Conservation (phyloP, 2,113 vertebrate genomes). For the cat (Felis catus) region DNA sequence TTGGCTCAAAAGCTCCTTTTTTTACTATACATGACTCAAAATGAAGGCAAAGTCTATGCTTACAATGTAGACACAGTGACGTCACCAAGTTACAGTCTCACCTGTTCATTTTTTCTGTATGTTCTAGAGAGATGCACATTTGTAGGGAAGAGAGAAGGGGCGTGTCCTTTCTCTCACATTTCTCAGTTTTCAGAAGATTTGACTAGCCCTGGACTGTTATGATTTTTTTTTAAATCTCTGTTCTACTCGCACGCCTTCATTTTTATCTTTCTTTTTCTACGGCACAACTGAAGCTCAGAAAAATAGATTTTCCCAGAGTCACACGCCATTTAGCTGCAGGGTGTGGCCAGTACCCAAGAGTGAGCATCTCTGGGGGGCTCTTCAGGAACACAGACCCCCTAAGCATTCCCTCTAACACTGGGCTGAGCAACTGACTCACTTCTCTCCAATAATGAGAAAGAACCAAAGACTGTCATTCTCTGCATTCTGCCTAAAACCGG, state of each 20-base stretch:
- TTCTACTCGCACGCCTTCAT: not conserved
- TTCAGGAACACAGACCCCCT: not conserved
- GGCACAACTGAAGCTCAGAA: not conserved
- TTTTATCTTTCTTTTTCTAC: not conserved
- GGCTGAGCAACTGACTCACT: not conserved
- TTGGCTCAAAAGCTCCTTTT: not conserved
- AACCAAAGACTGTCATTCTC: not conserved
- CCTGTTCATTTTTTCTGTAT: not conserved
- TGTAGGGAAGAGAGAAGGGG: not conserved
- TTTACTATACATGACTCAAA: not conserved
- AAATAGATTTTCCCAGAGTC: not conserved
- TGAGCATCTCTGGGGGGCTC: not conserved
- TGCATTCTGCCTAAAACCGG: not conserved
- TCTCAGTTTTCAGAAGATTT: not conserved
- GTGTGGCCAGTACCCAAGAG: not conserved
- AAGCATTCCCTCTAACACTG: not conserved
- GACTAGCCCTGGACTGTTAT: not conserved
- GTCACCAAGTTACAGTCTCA: not conserved
- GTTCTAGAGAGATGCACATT: not conserved
- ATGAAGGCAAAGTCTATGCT: not conserved
- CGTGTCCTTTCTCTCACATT: not conserved
- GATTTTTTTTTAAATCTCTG: not conserved
- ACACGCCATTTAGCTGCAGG: not conserved
- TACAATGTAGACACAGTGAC: not conserved
- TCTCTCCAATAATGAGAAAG: not conserved